Evolutionary conservation across 2,888 invertebrate genomes (phyloP).

Genomic region (Neria commutata): DNA sequence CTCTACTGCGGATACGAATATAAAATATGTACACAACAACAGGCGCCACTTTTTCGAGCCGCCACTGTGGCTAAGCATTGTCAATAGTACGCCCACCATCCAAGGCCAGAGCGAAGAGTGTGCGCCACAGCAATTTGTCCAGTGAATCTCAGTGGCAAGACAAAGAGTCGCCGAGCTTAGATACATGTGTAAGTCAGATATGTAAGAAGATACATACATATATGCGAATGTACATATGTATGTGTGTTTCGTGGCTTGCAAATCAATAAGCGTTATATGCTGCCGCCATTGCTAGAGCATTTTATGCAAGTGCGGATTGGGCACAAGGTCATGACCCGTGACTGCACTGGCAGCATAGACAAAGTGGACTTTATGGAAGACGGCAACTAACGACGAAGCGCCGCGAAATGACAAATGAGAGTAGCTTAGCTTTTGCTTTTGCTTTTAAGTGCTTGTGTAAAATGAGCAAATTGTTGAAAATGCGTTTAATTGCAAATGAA

Average conservation of each 20-base stretch:
- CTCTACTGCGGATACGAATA: no score
- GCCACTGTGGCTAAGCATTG: neutral
- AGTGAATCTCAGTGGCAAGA: conserved; percentile 20
- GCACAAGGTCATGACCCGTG: conserved; percentile 8
- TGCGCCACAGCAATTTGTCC: neutral
- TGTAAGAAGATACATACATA: no score
- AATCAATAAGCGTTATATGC: neutral
- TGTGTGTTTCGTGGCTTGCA: no score
- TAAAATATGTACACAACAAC: no score
- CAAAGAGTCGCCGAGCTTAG: conserved; percentile 8
- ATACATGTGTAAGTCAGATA: neutral
- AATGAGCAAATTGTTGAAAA: neutral
- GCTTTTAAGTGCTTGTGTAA: neutral
- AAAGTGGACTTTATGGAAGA: neutral
- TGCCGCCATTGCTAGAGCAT: neutral
- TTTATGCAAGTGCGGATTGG: neutral
- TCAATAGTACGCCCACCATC: neutral
- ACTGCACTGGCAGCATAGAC: no score
- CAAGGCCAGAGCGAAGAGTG: neutral
- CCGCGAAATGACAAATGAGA: neutral
- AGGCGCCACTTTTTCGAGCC: neutral
- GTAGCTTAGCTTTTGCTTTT: neutral
- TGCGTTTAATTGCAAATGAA: neutral
- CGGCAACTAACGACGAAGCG: neutral
- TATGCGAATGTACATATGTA: no score